These are phyloP conservation scores for Opisthocomus hoazin DNA, from an alignment of 2,113 vertebrate species.

Conservation along the genomic window DNA sequence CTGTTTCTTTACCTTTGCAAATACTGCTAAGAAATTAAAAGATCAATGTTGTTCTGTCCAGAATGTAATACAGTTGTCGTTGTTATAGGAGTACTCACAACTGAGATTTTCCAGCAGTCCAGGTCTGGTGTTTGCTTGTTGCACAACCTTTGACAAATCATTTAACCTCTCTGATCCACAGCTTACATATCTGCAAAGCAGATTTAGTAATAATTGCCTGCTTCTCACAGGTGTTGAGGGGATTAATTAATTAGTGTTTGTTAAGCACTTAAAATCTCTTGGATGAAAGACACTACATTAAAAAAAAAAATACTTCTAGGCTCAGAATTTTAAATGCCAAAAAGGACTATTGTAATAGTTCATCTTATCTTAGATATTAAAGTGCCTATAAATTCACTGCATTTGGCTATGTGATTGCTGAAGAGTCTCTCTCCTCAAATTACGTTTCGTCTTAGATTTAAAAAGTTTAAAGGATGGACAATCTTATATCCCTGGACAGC, in stretches of 20 bases:
- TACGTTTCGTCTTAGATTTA: not conserved
- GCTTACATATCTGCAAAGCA: not conserved
- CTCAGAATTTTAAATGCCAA: not conserved
- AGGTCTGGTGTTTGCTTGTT: not conserved
- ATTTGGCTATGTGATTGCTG: not conserved
- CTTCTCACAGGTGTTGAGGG: not conserved
- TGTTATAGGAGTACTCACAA: not conserved
- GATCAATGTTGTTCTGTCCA: not conserved
- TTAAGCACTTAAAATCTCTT: not conserved
- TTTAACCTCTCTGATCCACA: not conserved
- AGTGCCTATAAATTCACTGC: not conserved
- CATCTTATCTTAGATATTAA: not conserved
- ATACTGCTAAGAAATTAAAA: not conserved
- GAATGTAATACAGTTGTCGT: not conserved
- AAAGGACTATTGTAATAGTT: not conserved
- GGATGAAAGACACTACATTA: not conserved
- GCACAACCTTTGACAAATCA: not conserved
- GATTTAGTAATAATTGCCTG: not conserved
- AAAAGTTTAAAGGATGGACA: not conserved
- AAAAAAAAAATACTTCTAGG: not conserved
- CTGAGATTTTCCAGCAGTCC: not conserved
- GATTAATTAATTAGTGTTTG: not conserved
- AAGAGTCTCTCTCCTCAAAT: not conserved
- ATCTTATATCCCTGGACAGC: not conserved
- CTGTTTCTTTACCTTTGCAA: not conserved